Base-by-base conservation (phyloP, 2,797 vertebrate species). In the Manis pentadactyla region DNA sequence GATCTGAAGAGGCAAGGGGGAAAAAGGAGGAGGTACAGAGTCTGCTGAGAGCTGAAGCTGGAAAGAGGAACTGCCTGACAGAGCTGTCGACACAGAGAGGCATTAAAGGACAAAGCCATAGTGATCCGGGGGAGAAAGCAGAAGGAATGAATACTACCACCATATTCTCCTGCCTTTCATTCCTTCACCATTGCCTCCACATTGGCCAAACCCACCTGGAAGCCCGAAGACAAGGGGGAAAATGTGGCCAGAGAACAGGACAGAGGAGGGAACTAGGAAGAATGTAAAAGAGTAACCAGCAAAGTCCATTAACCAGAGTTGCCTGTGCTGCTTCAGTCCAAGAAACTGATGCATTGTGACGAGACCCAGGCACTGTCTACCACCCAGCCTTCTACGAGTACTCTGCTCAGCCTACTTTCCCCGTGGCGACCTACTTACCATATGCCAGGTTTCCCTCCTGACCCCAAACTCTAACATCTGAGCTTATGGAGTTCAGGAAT, bases 171-270 rank as follows among this genome's bases (percentile, higher is more conserved):
- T 34, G 18, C 7, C 18, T 23, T 78, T 84, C 53, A 49, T 61
- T 59, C 37, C 53, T 19, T 4, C 19, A 87, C 15, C 66, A 21
- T n/a, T 23, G 23, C 13, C 29, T 18, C 23, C 4, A 83, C n/a
- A 8, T 2, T 68, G 74, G 25, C n/a, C 78, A 90, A 94, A 82
- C 8, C 27, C 84, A 53, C 4, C 0, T 46, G 68, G 42, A 90
- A 88, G 14, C 46, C 64, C 46, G 88, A 93, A 89, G 27, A 51
- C 64, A 90, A 91, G 68, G 64, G 49, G 64, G 49, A 94, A 93
- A 61, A 29, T 49, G 42, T 27, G 53, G 21, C 31, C 23, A 39
- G 34, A 84, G 27, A 71, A n/a, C 10, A 74, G 29, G 17, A 21
- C 21, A 73, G 37, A 95, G 25, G 27, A 73, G 17, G n/a, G 31